Percentiles rank a stretch among this genome's conserved stretches.
phyloP scores from a whole-genome alignment of 2,797 vertebrate species.

The Rhinophrynus dorsalis region DNA sequence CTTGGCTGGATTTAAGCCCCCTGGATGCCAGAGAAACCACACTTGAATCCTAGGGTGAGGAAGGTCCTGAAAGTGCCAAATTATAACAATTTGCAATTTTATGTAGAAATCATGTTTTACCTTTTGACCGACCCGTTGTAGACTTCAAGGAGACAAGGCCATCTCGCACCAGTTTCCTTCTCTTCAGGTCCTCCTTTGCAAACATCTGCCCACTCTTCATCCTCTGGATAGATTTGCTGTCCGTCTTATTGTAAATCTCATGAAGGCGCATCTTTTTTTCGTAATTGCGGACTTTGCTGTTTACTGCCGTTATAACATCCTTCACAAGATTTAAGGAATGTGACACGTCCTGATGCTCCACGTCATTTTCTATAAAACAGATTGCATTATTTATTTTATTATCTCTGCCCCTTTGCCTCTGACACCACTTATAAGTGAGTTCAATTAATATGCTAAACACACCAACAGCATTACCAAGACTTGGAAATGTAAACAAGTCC shows the following conservation, averaged over 20 bases:
- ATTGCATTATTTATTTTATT: no score
- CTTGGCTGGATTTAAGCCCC: no score
- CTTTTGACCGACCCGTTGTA: constrained; percentile 82
- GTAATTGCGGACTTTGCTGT: constrained; percentile 90
- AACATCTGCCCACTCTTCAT: constrained; percentile 96
- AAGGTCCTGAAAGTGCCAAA: no score
- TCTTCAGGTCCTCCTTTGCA: constrained; percentile 86
- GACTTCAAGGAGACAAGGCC: constrained; percentile 85
- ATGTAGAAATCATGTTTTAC: constrained; percentile 66
- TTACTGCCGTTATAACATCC: constrained; percentile 84
- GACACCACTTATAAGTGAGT: no score
- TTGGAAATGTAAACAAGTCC: no score
- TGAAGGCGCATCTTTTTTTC: constrained; percentile 86
- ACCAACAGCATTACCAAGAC: no score
- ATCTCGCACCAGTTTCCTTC: constrained; percentile 86
- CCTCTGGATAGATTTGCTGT: constrained; percentile 94
- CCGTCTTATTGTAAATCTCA: constrained; percentile 86
- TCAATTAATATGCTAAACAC: no score
- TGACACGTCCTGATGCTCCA: constrained; percentile 79
- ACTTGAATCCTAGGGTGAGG: no score
- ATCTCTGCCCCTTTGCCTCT: no score
- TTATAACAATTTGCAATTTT: no score
- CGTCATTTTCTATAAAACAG: constrained; percentile 74
- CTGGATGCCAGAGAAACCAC: no score
- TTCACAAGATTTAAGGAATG: constrained; percentile 83